Evolutionary conservation across 2,797 vertebrate genomes (phyloP).

Genomic region (Sphenodon punctatus): DNA sequence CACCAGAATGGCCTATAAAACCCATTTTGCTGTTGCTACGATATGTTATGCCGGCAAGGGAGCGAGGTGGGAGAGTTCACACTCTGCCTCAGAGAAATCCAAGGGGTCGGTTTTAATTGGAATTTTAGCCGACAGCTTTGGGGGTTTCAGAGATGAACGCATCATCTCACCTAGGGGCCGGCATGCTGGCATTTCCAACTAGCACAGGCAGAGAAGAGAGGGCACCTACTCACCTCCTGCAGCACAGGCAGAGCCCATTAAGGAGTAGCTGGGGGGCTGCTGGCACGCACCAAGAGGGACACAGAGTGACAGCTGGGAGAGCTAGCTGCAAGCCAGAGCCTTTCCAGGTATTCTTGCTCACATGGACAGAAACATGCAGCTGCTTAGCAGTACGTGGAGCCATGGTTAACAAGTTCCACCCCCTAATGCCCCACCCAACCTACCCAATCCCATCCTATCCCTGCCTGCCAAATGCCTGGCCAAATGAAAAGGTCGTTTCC

Average conservation of each 20-base stretch:
- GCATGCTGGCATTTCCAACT: background rate
- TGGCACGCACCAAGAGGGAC: background rate
- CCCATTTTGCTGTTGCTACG: background rate
- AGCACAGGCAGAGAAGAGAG: background rate
- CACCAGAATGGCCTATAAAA: too few relatives aligned
- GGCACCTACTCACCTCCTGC: background rate
- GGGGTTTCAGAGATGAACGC: background rate
- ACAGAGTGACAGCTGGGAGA: too few relatives aligned
- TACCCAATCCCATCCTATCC: too few relatives aligned
- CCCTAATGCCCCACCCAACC: too few relatives aligned
- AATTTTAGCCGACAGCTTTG: background rate
- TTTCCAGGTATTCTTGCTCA: too few relatives aligned
- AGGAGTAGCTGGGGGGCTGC: background rate
- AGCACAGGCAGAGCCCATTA: background rate
- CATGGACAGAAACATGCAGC: too few relatives aligned
- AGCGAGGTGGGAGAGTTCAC: background rate
- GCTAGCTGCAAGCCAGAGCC: too few relatives aligned
- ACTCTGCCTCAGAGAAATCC: rapidly evolving
- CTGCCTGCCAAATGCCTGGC: too few relatives aligned
- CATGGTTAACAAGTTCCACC: too few relatives aligned
- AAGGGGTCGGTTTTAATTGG: background rate
- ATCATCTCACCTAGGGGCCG: background rate
- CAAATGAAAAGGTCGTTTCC: too few relatives aligned
- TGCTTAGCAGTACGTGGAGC: too few relatives aligned
- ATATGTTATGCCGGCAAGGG: rapidly evolving